Evolutionary conservation across 2,113 vertebrate species (phyloP).

Genomic region (Drymodes brunneopygia): DNA sequence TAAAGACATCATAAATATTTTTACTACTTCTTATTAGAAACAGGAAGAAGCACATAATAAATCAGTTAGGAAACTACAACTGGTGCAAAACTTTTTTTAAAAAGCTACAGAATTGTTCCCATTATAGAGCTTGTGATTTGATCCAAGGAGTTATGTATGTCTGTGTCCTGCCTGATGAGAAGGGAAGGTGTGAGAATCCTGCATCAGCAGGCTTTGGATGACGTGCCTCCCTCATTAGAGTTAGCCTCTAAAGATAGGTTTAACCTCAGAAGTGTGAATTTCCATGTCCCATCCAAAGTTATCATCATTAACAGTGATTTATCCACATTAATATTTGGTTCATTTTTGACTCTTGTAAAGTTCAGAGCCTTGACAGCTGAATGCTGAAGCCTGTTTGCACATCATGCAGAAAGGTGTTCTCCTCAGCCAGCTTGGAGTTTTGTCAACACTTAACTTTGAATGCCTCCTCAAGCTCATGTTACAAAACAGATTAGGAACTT

Average conservation of each 20-base stretch:
- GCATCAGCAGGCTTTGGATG: background rate
- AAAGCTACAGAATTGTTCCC: slow-evolving; percentile 8
- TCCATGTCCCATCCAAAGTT: background rate
- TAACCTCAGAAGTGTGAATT: slow-evolving; percentile 16
- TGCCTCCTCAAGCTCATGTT: background rate
- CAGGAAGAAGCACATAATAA: slow-evolving; percentile 54
- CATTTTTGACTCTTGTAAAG: background rate
- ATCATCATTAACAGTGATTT: background rate
- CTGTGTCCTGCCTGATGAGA: background rate
- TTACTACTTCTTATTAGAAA: slow-evolving; percentile 55
- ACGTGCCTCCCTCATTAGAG: background rate
- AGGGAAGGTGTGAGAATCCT: background rate
- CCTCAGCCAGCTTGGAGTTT: background rate
- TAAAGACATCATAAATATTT: slow-evolving; percentile 41
- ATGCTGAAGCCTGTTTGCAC: background rate
- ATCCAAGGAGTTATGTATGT: background rate
- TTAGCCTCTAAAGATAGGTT: background rate
- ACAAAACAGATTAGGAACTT: background rate
- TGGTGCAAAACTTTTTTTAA: background rate
- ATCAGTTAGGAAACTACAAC: slow-evolving; percentile 54
- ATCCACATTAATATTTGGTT: background rate
- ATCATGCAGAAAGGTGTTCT: background rate
- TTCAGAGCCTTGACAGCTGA: background rate
- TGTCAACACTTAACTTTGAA: background rate
- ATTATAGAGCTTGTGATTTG: background rate